These are phyloP conservation scores for Myotis yumanensis DNA, from an alignment of 2,113 vertebrate species.

Conservation along the genomic window DNA sequence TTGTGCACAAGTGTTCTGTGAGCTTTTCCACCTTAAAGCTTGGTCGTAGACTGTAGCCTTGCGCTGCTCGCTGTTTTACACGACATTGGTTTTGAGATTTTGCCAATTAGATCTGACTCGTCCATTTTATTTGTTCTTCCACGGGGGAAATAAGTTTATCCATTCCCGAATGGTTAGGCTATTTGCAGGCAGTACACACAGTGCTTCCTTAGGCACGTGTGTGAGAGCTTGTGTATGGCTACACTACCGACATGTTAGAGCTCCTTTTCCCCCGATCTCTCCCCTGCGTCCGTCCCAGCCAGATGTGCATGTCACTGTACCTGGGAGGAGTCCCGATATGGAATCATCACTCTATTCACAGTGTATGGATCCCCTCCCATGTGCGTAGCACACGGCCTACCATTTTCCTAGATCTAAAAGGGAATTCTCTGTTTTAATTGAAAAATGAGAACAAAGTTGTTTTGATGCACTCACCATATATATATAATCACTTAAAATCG, in stretches of 20 bases:
- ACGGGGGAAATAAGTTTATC: neutral
- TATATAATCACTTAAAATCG: neutral
- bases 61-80: neutral
- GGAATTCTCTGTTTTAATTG: neutral
- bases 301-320: fast-evolving
- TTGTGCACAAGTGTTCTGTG: neutral
- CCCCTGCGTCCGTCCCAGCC: neutral
- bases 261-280: too few relatives aligned
- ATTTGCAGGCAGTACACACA: neutral
- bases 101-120: neutral
- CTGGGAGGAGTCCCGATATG: neutral
- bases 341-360: neutral
- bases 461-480: neutral
- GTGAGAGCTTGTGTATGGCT: neutral
- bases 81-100: neutral
- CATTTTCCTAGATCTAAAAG: neutral
- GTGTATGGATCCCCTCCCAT: neutral
- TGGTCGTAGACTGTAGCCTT: neutral
- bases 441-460: neutral
- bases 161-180: neutral
- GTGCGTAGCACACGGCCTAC: neutral
- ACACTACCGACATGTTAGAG: neutral
- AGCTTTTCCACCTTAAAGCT: neutral
- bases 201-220: neutral
- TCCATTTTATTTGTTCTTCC: neutral